These are phyloP conservation scores for Mugil cephalus DNA, from an alignment of 2,113 vertebrate genomes.

Conservation along the genomic window DNA sequence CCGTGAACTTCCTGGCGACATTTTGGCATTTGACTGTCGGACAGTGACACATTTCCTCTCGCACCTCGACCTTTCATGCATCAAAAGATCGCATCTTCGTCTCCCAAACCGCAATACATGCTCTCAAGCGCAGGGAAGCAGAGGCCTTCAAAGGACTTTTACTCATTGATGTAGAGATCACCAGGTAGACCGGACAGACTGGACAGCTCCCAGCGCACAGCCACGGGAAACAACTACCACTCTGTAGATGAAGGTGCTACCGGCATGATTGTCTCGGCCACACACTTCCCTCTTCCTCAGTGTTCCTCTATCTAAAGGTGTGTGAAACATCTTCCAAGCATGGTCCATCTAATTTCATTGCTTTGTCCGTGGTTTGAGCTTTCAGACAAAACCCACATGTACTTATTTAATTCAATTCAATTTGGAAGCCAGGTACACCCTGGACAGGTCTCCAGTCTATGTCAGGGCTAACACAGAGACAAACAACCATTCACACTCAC, in stretches of 20 bases:
- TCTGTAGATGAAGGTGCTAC: not conserved
- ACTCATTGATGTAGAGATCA: slow-evolving; percentile 62
- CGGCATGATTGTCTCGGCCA: not conserved
- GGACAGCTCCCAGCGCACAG: slow-evolving; percentile 12
- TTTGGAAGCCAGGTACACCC: no score
- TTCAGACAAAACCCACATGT: no score
- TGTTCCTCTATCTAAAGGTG: no score
- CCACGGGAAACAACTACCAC: no score
- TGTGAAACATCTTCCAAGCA: not conserved
- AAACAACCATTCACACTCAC: no score
- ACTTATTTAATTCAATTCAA: no score
- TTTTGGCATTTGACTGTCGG: slow-evolving; percentile 19
- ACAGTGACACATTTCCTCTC: slow-evolving; percentile 48
- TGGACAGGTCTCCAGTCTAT: no score
- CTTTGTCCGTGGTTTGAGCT: no score
- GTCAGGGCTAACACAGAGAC: no score
- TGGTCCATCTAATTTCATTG: no score
- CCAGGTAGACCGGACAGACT: not conserved
- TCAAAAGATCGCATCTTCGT: slow-evolving; percentile 43
- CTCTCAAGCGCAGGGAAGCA: slow-evolving; percentile 53
- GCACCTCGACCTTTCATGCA: slow-evolving; percentile 55
- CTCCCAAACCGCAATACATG: slow-evolving; percentile 22
- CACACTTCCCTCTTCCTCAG: no score
- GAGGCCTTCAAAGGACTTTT: slow-evolving; percentile 59
- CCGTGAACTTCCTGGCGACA: slow-evolving; percentile 43